These are phyloP conservation scores for Oryzias melastigma DNA, from an alignment of 2,113 vertebrate genomes.

Conservation along the genomic window DNA sequence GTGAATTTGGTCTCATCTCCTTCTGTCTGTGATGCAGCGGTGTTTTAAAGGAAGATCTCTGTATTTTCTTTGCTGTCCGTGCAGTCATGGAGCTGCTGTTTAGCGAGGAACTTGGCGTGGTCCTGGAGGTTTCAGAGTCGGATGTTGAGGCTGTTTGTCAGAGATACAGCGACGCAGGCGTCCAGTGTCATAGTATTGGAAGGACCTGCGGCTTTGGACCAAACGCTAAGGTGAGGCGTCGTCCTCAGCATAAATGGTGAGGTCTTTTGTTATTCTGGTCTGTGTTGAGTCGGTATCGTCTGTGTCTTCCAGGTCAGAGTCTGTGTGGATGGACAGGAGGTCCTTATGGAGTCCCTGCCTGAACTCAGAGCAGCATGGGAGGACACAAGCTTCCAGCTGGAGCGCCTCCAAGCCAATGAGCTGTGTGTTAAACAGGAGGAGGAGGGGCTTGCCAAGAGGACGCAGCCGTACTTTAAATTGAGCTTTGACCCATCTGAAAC, in stretches of 20 bases:
- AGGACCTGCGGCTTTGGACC: slow-evolving; percentile 78
- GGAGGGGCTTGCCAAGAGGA: slow-evolving; percentile 74
- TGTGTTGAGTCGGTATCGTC: background rate
- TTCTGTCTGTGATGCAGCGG: background rate
- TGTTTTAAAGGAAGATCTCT: background rate
- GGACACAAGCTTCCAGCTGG: slow-evolving; percentile 88
- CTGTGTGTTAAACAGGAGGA: slow-evolving; percentile 82
- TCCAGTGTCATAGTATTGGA: slow-evolving; percentile 80
- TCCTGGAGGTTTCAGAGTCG: slow-evolving; percentile 81
- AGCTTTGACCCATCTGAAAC: slow-evolving; percentile 76
- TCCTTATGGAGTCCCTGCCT: slow-evolving; percentile 76
- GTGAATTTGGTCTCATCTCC: slow-evolving; percentile 8
- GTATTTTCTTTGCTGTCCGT: background rate
- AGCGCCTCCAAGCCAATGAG: slow-evolving; percentile 82
- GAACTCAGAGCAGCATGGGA: slow-evolving; percentile 86
- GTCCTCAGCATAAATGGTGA: background rate
- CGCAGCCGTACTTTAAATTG: slow-evolving; percentile 79
- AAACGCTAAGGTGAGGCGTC: slow-evolving; percentile 76
- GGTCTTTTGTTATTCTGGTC: background rate
- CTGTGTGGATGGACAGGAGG: slow-evolving; percentile 72
- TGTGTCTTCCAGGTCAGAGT: slow-evolving; percentile 74
- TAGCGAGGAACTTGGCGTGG: slow-evolving; percentile 86
- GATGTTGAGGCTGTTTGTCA: slow-evolving; percentile 61
- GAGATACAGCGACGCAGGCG: slow-evolving; percentile 74
- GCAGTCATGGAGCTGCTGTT: slow-evolving; percentile 85